Percentiles rank a stretch among this genome's conserved stretches.
phyloP scores from a whole-genome alignment of 2,113 vertebrate genomes.

The Vireo altiloquus region DNA sequence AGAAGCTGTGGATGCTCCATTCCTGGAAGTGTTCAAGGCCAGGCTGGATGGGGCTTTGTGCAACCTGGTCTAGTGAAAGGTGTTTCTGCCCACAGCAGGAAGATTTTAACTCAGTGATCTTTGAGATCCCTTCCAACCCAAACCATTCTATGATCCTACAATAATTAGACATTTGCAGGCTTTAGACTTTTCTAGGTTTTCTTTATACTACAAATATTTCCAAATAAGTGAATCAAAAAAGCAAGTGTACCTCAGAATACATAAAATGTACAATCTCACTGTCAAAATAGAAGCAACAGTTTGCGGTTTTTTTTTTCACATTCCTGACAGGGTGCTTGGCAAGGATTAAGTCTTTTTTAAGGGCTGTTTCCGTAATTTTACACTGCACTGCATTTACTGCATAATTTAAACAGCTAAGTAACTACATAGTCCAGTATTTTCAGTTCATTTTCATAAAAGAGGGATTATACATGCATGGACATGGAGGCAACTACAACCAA shows the following conservation, averaged over 20 bases:
- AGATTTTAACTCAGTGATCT: background rate
- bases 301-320: background rate
- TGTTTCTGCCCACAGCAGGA: background rate
- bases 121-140: background rate
- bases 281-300: background rate
- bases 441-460: constrained; percentile 30
- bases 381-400: background rate
- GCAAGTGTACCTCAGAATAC: background rate
- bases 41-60: background rate
- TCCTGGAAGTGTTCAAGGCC: background rate
- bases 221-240: background rate
- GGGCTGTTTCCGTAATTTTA: background rate
- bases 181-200: background rate
- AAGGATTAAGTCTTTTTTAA: background rate
- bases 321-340: background rate
- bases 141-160: background rate
- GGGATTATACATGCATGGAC: background rate
- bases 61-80: background rate
- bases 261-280: background rate
- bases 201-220: background rate
- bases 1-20: background rate
- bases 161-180: background rate
- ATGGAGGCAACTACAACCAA: constrained; percentile 39
- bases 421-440: background rate
- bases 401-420: background rate